phyloP scores from a whole-genome alignment of 2,888 invertebrate genomes.

The Tachina fera region DNA sequence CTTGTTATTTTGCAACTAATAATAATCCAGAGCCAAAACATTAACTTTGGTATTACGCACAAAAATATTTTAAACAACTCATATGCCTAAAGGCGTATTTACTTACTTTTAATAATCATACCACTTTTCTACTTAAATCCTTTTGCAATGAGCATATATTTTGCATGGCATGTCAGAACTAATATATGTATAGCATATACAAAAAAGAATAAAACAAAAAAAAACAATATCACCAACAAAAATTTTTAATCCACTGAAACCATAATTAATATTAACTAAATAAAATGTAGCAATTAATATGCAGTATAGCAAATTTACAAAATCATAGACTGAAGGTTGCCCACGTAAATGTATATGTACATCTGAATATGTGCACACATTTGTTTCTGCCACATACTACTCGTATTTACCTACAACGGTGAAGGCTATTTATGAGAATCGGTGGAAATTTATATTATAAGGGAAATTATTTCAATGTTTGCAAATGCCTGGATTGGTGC shows the following conservation, averaged over 20 bases:
- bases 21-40: slow-evolving; percentile 43
- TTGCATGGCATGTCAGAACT: background rate
- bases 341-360: background rate
- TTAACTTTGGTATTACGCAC: slow-evolving; percentile 41
- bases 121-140: too few species aligned
- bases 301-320: slow-evolving; percentile 46
- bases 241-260: slow-evolving; percentile 54
- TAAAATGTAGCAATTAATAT: slow-evolving; percentile 60
- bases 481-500: background rate
- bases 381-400: background rate
- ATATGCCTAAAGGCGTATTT: too few species aligned
- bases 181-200: background rate
- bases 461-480: slow-evolving; percentile 1
- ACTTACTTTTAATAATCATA: too few species aligned
- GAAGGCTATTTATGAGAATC: background rate
- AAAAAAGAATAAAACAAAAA: background rate
- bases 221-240: slow-evolving; percentile 21
- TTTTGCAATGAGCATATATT: too few species aligned
- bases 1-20: slow-evolving; percentile 44
- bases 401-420: background rate
- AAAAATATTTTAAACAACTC: background rate
- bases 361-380: background rate
- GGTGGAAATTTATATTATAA: background rate
- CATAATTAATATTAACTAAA: slow-evolving; percentile 68
- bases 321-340: slow-evolving; percentile 36